Evolutionary conservation across 2,888 invertebrate species (phyloP), one percentile per base, ranked within the genome.

Genomic region (Limenitis camilla): DNA sequence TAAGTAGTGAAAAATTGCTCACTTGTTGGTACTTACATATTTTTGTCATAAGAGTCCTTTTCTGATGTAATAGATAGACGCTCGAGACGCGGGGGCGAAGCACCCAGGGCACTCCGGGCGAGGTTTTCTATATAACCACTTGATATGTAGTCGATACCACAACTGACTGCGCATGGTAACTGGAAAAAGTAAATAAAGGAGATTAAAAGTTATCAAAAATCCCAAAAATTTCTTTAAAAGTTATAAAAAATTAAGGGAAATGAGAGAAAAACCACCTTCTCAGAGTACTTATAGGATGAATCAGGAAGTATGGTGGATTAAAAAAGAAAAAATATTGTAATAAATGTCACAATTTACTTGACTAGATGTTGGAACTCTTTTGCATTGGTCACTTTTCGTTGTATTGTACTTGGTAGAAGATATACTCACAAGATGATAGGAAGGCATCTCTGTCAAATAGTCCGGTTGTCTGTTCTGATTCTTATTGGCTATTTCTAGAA

Each of bases 131-230:
- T 79, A 66, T 10, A 82, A 78, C 0, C 43, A 40, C 27, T 65
- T 67, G 41, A 76, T 67, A 85, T 85, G 47, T 75, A 86, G 36
- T 86, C 86, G 2, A 85, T 79, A 0, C 84, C 83, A 0, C 66
- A 65, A 0, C 57, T 53, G 0, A 75, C 73, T 0, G 76, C 46
- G 0, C 69, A 53, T 0, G 85, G 85, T 0, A 53, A 53, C 45
- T 45, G 40, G 5, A n/a, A n/a, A 5, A 28, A 40, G n/a, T n/a
- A n/a, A n/a, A n/a, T n/a, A 8, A 10, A 28, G 3, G 5, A 10
- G 2, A 28, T 1, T 10, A 35, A 27, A 9, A 28, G 28, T 19
- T 19, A 19, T 19, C 19, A 35, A 35, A 7, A 28, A 27, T 5
- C 9, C 27, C 5, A 39, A 19, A n/a, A n/a, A n/a, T n/a, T n/a